These are phyloP conservation scores for Heliconius hortense DNA, from an alignment of 2,888 invertebrate genomes.

Conservation along the genomic window DNA sequence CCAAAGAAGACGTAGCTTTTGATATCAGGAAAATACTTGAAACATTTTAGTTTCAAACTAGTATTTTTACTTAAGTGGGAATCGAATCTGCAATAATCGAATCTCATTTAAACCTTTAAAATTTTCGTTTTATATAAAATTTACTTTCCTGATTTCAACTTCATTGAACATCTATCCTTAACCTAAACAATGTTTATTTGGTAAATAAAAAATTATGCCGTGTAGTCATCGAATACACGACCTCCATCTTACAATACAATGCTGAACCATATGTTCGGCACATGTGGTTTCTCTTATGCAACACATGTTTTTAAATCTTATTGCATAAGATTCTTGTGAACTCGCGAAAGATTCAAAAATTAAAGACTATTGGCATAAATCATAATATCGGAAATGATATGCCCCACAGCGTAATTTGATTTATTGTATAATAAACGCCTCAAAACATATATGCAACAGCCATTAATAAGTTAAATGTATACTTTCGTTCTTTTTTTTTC, in stretches of 20 bases:
- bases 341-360: conserved; percentile 17
- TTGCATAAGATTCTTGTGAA: conserved; percentile 15
- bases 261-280: conserved; percentile 5
- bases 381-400: conserved; percentile 26
- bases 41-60: too few relatives aligned
- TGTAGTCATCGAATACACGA: conserved; percentile 7
- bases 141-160: neutral
- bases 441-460: conserved; percentile 14
- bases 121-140: too few relatives aligned
- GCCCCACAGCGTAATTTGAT: conserved; percentile 11
- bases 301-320: neutral
- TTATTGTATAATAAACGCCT: conserved; percentile 22
- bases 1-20: too few relatives aligned
- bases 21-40: too few relatives aligned
- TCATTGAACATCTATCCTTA: neutral
- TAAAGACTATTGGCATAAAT: conserved; percentile 19
- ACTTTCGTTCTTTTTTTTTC: neutral
- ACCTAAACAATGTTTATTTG: neutral
- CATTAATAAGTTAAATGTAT: conserved; percentile 11
- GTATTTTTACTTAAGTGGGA: neutral
- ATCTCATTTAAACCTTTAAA: too few relatives aligned
- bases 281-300: conserved; percentile 3
- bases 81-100: neutral
- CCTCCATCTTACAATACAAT: conserved; percentile 11
- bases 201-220: neutral